Percentiles rank a stretch among this genome's conserved stretches.
Conservation (phyloP, 2,113 vertebrate genomes). For the Atlantisia rogersi region DNA sequence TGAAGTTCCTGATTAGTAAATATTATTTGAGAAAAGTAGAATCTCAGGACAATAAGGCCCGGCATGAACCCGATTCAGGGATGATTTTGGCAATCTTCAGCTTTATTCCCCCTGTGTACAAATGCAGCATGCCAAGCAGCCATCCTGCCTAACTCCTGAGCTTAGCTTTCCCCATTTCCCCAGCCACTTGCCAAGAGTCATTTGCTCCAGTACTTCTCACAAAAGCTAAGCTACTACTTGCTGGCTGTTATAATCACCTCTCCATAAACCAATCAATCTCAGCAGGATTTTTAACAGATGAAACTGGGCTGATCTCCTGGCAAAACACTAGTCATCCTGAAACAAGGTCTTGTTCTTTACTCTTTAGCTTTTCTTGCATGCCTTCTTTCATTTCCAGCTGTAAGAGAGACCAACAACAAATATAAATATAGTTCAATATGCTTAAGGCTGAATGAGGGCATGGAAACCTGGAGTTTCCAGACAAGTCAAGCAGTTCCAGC, state of each 20-base stretch:
- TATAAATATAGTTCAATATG: background rate
- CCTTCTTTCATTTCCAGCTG: background rate
- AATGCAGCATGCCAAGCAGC: background rate
- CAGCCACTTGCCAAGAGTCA: slow-evolving; percentile 43
- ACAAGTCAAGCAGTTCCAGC: background rate
- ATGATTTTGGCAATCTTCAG: background rate
- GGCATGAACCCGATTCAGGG: background rate
- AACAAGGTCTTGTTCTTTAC: background rate
- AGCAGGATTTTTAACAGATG: slow-evolving; percentile 36
- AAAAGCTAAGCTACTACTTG: slow-evolving; percentile 43
- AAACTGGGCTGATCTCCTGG: background rate
- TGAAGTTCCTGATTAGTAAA: background rate
- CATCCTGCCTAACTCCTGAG: background rate
- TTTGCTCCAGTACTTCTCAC: slow-evolving; percentile 28
- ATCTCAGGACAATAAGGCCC: background rate
- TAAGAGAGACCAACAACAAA: background rate
- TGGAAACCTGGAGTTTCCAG: background rate
- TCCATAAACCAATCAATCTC: slow-evolving; percentile 42
- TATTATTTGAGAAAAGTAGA: background rate
- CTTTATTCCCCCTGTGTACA: background rate
- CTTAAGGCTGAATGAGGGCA: background rate
- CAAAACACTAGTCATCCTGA: slow-evolving; percentile 10
- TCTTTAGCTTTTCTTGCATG: background rate
- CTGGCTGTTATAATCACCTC: slow-evolving; percentile 56
- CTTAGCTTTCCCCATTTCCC: background rate